Percentiles rank a stretch among this genome's conserved stretches.
These are phyloP conservation scores for Masticophis lateralis DNA, from an alignment of 2,797 vertebrate genomes.

Conservation along the genomic window DNA sequence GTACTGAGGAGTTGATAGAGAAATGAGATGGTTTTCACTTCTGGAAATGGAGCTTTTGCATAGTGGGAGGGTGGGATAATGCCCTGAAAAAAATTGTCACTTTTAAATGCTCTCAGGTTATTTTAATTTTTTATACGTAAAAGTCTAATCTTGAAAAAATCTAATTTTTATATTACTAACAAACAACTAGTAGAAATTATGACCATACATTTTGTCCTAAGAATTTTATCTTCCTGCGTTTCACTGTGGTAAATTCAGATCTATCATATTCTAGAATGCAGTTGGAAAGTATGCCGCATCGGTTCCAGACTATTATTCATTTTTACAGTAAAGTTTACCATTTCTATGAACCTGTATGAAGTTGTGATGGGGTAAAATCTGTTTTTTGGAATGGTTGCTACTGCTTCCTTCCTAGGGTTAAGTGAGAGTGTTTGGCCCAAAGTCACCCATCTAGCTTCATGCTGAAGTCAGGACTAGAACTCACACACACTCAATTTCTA, in stretches of 20 bases:
- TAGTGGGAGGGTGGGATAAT: not conserved
- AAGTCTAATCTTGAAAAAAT: not conserved
- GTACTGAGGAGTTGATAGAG: not conserved
- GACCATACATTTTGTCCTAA: not conserved
- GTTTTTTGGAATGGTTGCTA: not conserved
- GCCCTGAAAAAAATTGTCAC: not conserved
- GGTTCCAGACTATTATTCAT: not conserved
- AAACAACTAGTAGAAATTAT: not conserved
- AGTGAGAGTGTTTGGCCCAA: not conserved
- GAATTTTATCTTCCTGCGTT: not conserved
- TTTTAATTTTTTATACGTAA: not conserved
- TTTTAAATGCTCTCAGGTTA: not conserved
- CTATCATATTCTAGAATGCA: not conserved
- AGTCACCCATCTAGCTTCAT: not conserved
- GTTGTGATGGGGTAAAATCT: not conserved
- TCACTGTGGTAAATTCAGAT: not conserved
- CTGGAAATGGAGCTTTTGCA: not conserved
- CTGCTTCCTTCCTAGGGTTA: not conserved
- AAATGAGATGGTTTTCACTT: not conserved
- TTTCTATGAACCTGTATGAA: not conserved
- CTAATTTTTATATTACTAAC: not conserved
- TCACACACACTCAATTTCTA: not conserved
- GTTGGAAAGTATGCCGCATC: not conserved
- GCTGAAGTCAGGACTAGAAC: not conserved
- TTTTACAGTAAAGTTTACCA: not conserved